Evolutionary conservation across 2,888 invertebrate genomes (phyloP).

Genomic region (Drosophila falleni): DNA sequence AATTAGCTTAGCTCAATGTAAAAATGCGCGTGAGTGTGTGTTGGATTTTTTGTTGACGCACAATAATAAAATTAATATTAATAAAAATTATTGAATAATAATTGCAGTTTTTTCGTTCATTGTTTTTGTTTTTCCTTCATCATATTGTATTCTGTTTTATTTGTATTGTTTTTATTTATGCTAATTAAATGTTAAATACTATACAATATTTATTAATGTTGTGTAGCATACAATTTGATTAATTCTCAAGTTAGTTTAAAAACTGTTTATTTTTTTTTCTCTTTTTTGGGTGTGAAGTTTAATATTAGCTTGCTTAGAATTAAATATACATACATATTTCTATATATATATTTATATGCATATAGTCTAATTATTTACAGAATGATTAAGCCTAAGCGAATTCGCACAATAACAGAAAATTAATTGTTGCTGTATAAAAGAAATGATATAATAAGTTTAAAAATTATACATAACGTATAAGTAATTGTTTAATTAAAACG

Average conservation of each 20-base stretch:
- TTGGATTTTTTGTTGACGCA: constrained; percentile 53
- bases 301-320: constrained; percentile 43
- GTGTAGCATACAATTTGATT: constrained; percentile 78
- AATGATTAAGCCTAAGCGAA: constrained; percentile 69
- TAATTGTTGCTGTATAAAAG: constrained; percentile 18
- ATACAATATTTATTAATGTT: constrained; percentile 72
- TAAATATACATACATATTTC: constrained; percentile 45
- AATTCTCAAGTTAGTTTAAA: constrained; percentile 79
- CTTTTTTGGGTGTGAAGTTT: constrained; percentile 45
- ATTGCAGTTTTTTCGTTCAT: constrained; percentile 72
- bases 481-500: constrained; percentile 42
- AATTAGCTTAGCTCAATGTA: constrained; percentile 82
- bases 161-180: constrained; percentile 64
- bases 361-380: constrained; percentile 65
- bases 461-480: constrained; percentile 38
- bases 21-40: constrained; percentile 61
- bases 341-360: constrained; percentile 50
- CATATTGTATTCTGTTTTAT: constrained; percentile 39
- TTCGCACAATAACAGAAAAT: constrained; percentile 72
- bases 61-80: constrained; percentile 72
- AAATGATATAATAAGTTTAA: constrained; percentile 37
- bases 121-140: constrained; percentile 39
- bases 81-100: constrained; percentile 83
- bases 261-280: constrained; percentile 41
- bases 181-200: constrained; percentile 78